phyloP scores from a whole-genome alignment of 2,113 vertebrate genomes.

The Rhagologus leucostigma region DNA sequence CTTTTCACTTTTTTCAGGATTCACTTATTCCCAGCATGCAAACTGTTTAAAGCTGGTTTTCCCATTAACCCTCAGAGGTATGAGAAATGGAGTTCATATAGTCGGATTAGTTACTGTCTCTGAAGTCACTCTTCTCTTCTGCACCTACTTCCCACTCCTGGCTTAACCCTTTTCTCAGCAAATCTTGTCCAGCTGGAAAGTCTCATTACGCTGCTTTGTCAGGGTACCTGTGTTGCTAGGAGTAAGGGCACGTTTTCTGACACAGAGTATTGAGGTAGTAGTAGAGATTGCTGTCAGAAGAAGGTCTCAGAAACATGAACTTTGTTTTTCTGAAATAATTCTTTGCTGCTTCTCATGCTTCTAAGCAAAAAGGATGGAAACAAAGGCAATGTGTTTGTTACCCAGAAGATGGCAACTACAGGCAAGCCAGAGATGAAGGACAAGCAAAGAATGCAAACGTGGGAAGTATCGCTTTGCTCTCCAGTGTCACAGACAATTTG shows the following conservation, averaged over 20 bases:
- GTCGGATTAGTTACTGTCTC: not conserved
- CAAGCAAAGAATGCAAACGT: not conserved
- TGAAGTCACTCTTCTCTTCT: not conserved
- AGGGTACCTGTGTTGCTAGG: not conserved
- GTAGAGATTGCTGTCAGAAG: not conserved
- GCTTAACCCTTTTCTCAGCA: not conserved
- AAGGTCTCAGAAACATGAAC: not conserved
- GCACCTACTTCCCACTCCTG: not conserved
- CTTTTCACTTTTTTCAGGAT: not conserved
- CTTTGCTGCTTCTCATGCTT: not conserved
- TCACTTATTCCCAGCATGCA: not conserved
- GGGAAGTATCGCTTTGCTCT: not conserved
- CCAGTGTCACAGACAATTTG: not conserved
- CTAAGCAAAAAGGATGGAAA: not conserved
- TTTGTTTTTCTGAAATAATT: not conserved
- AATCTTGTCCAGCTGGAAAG: not conserved
- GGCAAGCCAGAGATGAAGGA: not conserved
- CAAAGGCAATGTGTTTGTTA: not conserved
- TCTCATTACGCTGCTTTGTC: accelerated
- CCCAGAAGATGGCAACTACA: not conserved
- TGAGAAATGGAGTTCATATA: not conserved
- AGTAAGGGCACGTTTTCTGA: not conserved
- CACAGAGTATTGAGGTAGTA: not conserved
- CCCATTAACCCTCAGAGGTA: not conserved
- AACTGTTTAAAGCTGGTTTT: not conserved